phyloP scores from a whole-genome alignment of 2,888 invertebrate species.

The Conops quadrifasciatus region DNA sequence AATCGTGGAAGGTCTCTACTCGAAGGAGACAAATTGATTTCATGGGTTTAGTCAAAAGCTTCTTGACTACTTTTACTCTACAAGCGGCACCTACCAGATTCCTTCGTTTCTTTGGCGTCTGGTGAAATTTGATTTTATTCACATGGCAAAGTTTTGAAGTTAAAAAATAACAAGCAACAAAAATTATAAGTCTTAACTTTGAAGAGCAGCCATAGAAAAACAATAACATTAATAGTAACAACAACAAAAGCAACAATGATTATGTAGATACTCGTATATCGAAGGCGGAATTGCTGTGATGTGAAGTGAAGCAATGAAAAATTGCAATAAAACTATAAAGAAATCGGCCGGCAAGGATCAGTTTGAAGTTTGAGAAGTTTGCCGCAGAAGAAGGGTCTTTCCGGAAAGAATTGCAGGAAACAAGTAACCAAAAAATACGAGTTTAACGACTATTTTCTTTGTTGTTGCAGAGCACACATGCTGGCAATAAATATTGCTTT shows the following conservation, averaged over 20 bases:
- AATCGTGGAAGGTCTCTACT: no score
- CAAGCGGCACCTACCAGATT: background rate
- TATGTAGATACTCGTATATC: no score
- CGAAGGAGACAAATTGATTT: constrained; percentile 57
- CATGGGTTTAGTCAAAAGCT: constrained; percentile 51
- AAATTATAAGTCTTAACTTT: constrained; percentile 35
- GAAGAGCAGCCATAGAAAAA: background rate
- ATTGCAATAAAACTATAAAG: constrained; percentile 29
- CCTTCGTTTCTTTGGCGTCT: background rate
- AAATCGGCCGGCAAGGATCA: constrained; percentile 17
- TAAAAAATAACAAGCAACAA: constrained; percentile 4
- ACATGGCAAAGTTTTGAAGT: constrained; percentile 30
- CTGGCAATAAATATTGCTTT: constrained; percentile 37
- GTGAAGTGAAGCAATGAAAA: constrained; percentile 23
- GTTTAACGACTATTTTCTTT: constrained; percentile 1
- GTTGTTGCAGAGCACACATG: constrained; percentile 26
- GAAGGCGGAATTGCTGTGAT: no score
- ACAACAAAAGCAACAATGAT: background rate
- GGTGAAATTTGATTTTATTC: constrained; percentile 39
- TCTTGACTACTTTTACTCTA: background rate
- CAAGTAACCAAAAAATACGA: constrained; percentile 2
- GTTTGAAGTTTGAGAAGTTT: constrained; percentile 1
- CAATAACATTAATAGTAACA: constrained; percentile 8
- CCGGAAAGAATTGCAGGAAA: background rate
- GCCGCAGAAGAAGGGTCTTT: background rate